A percentile compares a stretch with the other conserved stretches of the same genome.
Evolutionary conservation across 2,797 vertebrate genomes (phyloP).

Genomic region (Lemur catta): DNA sequence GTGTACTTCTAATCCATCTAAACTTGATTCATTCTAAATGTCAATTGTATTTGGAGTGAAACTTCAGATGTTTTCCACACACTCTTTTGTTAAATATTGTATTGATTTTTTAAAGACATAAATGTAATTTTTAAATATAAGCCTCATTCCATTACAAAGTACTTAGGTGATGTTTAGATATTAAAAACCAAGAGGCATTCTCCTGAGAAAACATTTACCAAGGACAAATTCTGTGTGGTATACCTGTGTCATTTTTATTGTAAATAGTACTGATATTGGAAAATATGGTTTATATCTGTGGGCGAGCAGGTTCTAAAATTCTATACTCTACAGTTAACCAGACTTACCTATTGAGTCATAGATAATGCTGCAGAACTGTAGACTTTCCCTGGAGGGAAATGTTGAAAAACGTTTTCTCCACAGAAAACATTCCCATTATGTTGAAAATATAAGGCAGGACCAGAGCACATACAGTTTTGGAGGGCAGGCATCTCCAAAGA

Average conservation of each 20-base stretch:
- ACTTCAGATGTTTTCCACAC: background rate
- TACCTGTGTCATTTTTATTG: background rate
- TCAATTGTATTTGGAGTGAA: constrained; percentile 36
- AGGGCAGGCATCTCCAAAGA: background rate
- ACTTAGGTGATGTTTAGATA: background rate
- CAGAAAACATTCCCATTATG: constrained; percentile 34
- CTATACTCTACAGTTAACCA: background rate
- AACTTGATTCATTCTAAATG: constrained; percentile 49
- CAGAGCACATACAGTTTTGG: constrained; percentile 2
- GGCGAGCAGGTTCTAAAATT: background rate
- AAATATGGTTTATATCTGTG: constrained; percentile 36
- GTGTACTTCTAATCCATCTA: background rate
- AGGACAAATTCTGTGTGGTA: background rate
- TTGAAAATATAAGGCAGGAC: constrained; percentile 15
- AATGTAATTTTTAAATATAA: constrained; percentile 35
- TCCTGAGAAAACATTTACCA: constrained; percentile 19
- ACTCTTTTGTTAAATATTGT: constrained; percentile 24
- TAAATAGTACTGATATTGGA: background rate
- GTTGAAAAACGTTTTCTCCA: background rate
- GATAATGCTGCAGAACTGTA: background rate
- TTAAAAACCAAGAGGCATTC: constrained; percentile 44
- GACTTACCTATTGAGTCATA: constrained; percentile 41
- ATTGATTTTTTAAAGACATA: constrained; percentile 48
- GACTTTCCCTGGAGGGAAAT: constrained; percentile 32
- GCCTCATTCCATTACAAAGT: constrained; percentile 16